Evolutionary conservation across 1,140 invertebrate species (phyloP), one percentile per base, ranked within the genome.

Genomic region (Drosophila setifemur): DNA sequence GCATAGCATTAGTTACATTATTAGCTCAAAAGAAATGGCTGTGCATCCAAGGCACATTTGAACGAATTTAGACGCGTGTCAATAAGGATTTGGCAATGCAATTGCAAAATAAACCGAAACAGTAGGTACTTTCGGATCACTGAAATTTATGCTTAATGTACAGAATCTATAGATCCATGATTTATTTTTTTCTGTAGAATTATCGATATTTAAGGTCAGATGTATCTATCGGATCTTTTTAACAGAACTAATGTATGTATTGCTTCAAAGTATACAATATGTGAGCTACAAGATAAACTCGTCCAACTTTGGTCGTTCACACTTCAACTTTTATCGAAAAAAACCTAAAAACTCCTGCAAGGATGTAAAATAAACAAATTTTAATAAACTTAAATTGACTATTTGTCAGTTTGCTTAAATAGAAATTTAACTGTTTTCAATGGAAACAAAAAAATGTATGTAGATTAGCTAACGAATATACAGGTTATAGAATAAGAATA

Each of bases 21-120:
- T 37, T 37, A 37, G 67, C 67, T 70, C 67, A 49, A 70, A 23
- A 37, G 33, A 37, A 47, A 75, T 58, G 64, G 58, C 57, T 61
- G 57, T 61, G 39, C 29, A 25, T 48, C 28, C 14, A 42, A 26
- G 19, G 35, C n/a, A 25, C 37, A 49, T 40, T 33, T 12, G 16
- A 31, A 33, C 57, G 57, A 61, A 57, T 61, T 61, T 61, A 57
- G 12, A 2, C 7, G 44, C 7, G 1, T 11, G 21, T 52, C 26
- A 16, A 21, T 40, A 18, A 19, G n/a, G 16, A 19, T 8, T 31
- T 0, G 19, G 50, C 50, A 60, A 60, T 60, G 50, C 50, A 57
- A 60, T 60, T 60, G 57, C 50, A 7, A 3, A 6, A 2, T 2
- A 16, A 14, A 23, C 1, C 8, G 23, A 16, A 14, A 12, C 1